Evolutionary conservation across 2,888 invertebrate species (phyloP).

Genomic region (Temnothorax ravouxi): DNA sequence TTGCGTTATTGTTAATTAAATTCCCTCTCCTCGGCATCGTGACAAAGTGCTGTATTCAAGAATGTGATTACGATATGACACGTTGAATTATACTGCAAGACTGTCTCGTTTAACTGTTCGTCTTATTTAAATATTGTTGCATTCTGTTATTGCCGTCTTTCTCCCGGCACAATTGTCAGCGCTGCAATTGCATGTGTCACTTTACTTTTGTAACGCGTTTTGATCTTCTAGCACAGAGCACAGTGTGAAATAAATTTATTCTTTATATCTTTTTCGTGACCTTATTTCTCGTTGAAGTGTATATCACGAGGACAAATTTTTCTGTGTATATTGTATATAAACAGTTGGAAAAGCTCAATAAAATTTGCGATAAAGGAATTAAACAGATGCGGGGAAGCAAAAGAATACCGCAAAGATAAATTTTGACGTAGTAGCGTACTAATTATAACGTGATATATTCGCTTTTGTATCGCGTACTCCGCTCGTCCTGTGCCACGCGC

Average conservation of each 20-base stretch:
- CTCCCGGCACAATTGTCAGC: slow-evolving; percentile 32
- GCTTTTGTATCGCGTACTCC: neutral
- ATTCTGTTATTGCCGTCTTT: slow-evolving; percentile 41
- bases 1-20: slow-evolving; percentile 55
- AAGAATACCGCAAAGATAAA: slow-evolving; percentile 22
- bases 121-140: slow-evolving; percentile 54
- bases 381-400: neutral
- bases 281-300: neutral
- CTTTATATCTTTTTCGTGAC: neutral
- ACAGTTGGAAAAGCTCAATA: neutral
- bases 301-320: neutral
- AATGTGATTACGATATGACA: slow-evolving; percentile 51
- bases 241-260: slow-evolving; percentile 4
- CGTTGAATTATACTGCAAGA: slow-evolving; percentile 52
- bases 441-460: slow-evolving; percentile 44
- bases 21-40: slow-evolving; percentile 22
- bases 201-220: slow-evolving; percentile 17
- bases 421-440: neutral
- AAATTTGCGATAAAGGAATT: slow-evolving; percentile 10
- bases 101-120: slow-evolving; percentile 34
- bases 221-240: neutral
- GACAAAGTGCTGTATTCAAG: slow-evolving; percentile 24
- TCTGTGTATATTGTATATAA: neutral
- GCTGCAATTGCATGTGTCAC: slow-evolving; percentile 25
- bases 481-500: neutral